A percentile compares a stretch with the other conserved stretches of the same genome.
Evolutionary conservation across 23 tunicate genomes (phyloP).

Genomic region (Phallusia fumigata): DNA sequence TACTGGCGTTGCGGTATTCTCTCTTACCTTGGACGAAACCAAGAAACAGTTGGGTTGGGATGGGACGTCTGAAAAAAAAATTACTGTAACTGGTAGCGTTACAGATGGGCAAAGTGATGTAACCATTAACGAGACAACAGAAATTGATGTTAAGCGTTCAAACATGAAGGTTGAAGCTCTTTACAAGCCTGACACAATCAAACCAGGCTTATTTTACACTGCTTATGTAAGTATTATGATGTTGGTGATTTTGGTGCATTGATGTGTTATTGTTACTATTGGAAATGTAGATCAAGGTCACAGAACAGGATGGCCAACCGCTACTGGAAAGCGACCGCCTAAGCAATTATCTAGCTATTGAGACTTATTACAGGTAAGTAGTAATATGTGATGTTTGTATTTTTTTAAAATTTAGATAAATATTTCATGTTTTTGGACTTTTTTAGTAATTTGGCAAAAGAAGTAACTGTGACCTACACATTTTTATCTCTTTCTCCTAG

Average conservation of each 20-base stretch:
- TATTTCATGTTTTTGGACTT: too few relatives aligned
- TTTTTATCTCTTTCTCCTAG: too few relatives aligned
- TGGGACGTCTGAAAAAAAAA: conserved; percentile 16
- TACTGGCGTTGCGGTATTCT: conserved; percentile 35
- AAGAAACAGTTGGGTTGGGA: conserved; percentile 42
- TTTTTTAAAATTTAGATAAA: too few relatives aligned
- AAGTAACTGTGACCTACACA: too few relatives aligned
- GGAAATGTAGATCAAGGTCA: conserved; percentile 53
- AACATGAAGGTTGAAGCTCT: conserved; percentile 58
- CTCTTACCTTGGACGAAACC: conserved; percentile 22
- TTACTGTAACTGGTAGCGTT: conserved; percentile 44
- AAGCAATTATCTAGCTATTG: conserved; percentile 27
- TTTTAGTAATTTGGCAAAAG: too few relatives aligned
- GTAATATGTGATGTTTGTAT: too few relatives aligned
- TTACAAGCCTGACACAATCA: conserved; percentile 40
- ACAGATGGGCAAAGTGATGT: conserved; percentile 46
- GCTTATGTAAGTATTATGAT: conserved; percentile 66
- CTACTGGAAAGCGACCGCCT: conserved; percentile 42
- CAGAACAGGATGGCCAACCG: conserved; percentile 61
- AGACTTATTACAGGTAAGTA: conserved; percentile 38
- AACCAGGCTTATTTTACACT: conserved; percentile 81
- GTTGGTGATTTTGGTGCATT: conserved; percentile 1
- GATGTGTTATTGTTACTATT: not conserved
- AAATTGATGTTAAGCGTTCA: conserved; percentile 24
- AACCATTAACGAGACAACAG: conserved; percentile 34